A percentile compares a stretch with the other conserved stretches of the same genome.
Conservation (phyloP, 2,888 invertebrate genomes). For the Rosalia funebris region DNA sequence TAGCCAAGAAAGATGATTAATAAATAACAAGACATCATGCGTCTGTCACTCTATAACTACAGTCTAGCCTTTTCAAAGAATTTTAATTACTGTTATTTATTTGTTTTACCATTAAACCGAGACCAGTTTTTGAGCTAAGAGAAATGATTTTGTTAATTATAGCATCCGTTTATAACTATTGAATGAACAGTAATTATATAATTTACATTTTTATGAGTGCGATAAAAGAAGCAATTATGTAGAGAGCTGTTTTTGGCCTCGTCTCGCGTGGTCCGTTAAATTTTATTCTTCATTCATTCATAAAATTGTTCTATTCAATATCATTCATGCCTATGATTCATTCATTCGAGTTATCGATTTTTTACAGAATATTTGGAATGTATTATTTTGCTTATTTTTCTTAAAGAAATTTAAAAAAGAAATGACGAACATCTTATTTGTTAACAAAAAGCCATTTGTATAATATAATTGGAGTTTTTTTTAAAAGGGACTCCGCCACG, state of each 20-base stretch:
- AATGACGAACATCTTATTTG: no score
- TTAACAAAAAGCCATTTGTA: no score
- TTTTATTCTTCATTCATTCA: background rate
- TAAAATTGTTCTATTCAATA: background rate
- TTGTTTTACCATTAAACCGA: background rate
- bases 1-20: no score
- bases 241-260: background rate
- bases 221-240: background rate
- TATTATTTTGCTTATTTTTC: no score
- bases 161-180: background rate
- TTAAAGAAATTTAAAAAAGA: no score
- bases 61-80: background rate
- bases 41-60: slow-evolving; percentile 4
- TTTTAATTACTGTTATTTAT: slow-evolving; percentile 11
- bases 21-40: slow-evolving; percentile 3
- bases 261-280: no score
- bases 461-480: no score
- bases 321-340: no score
- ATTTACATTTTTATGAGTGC: background rate
- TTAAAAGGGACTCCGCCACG: no score
- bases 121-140: background rate
- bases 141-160: slow-evolving; percentile 1
- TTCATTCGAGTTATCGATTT: no score
- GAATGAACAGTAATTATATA: background rate
- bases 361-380: no score